phyloP scores from a whole-genome alignment of 2,888 invertebrate genomes.

The Drosophila lacicola region DNA sequence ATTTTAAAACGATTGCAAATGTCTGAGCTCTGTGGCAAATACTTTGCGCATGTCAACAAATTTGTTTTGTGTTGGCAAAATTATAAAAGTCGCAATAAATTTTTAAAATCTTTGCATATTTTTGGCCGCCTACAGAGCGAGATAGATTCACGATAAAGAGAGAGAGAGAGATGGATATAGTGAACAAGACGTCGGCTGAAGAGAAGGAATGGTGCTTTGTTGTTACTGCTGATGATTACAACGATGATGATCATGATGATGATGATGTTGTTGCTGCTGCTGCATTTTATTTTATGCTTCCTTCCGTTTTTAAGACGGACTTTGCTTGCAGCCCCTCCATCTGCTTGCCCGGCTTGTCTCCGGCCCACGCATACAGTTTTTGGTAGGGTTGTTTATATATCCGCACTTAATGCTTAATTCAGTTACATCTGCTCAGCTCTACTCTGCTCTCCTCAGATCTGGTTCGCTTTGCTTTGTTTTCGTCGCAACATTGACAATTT shows the following conservation, averaged over 20 bases:
- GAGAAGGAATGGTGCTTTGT: constrained; percentile 33
- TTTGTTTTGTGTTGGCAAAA: constrained; percentile 61
- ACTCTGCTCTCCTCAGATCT: constrained; percentile 2
- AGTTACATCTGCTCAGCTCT: constrained; percentile 71
- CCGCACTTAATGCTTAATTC: constrained; percentile 82
- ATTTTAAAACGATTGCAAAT: constrained; percentile 65
- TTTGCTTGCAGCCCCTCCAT: constrained; percentile 24
- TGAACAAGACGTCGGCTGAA: constrained; percentile 3
- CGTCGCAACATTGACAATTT: constrained; percentile 38
- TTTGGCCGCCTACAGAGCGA: constrained; percentile 27
- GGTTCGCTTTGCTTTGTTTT: constrained; percentile 24
- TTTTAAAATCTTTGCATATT: constrained; percentile 74
- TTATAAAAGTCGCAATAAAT: constrained; percentile 79
- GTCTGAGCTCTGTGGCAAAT: constrained; percentile 51
- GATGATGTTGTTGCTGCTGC: constrained; percentile 29
- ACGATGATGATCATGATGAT: constrained; percentile 31
- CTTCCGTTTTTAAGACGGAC: constrained; percentile 71
- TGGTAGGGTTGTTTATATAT: constrained; percentile 79
- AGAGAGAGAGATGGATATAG: constrained; percentile 5
- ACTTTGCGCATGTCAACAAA: constrained; percentile 81
- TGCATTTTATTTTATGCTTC: constrained; percentile 82
- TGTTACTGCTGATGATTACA: constrained; percentile 20
- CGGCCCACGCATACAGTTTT: constrained; percentile 61
- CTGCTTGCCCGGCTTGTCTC: constrained; percentile 8
- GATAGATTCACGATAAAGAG: background rate